Conservation (phyloP, 35 echinoderm and acorn worm species). For the Chiridota heheva region DNA sequence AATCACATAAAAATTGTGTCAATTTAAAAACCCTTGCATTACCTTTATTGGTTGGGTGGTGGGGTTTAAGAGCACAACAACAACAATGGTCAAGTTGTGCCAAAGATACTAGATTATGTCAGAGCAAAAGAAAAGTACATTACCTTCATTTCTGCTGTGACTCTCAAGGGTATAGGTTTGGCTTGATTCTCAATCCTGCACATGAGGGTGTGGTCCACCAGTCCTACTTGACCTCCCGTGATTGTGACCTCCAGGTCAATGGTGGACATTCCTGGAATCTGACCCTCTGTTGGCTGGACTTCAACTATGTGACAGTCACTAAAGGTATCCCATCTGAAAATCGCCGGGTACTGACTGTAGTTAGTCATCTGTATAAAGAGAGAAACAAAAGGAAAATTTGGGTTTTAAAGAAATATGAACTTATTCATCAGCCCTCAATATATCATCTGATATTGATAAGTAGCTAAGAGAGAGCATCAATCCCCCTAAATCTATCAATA, state of each 20-base stretch:
- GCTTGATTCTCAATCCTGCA: slow-evolving; percentile 79
- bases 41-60: too few relatives aligned
- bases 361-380: slow-evolving; percentile 74
- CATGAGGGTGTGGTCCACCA: slow-evolving; percentile 73
- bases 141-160: slow-evolving; percentile 79
- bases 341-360: slow-evolving; percentile 78
- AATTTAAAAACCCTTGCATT: too few relatives aligned
- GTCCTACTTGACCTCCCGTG: slow-evolving; percentile 65
- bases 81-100: too few relatives aligned
- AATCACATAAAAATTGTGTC: too few relatives aligned
- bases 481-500: neutral
- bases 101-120: too few relatives aligned
- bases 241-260: slow-evolving; percentile 74
- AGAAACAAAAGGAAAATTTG: neutral
- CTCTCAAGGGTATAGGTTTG: slow-evolving; percentile 55
- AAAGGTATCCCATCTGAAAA: slow-evolving; percentile 71
- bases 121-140: too few relatives aligned
- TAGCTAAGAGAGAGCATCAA: neutral
- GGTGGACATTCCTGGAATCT: slow-evolving; percentile 65
- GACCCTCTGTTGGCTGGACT: slow-evolving; percentile 73
- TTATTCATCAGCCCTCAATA: too few relatives aligned
- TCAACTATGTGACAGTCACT: slow-evolving; percentile 87
- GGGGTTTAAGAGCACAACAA: too few relatives aligned
- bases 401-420: too few relatives aligned
- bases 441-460: too few relatives aligned